Conservation (phyloP, 2,797 vertebrate species). For the Alcedo quadribrachys region DNA sequence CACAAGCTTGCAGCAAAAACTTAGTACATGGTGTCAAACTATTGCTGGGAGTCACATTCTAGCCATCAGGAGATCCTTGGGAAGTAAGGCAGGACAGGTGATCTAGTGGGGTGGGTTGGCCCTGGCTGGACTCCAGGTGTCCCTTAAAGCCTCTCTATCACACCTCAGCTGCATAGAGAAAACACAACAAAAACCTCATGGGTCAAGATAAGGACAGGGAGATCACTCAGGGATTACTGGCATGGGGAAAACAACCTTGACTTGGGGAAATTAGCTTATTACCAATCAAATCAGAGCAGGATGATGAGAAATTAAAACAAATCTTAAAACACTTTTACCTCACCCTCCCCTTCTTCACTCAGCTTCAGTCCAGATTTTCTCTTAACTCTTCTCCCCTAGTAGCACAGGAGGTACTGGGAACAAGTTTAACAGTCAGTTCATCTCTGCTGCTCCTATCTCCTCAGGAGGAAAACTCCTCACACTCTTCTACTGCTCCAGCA, state of each 20-base stretch:
- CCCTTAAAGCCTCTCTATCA: not conserved
- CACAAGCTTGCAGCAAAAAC: not conserved
- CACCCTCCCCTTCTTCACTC: not conserved
- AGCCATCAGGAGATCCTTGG: not conserved
- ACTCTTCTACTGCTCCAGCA: fast-evolving
- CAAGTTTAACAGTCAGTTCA: not conserved
- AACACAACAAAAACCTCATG: not conserved
- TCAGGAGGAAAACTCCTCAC: not conserved
- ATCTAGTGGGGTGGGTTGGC: not conserved
- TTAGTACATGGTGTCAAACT: not conserved
- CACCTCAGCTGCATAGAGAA: not conserved
- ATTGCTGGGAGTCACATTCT: not conserved
- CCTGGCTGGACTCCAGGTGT: not conserved
- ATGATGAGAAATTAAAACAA: not conserved
- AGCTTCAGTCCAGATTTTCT: not conserved
- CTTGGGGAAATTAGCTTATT: not conserved
- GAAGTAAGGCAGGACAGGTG: not conserved
- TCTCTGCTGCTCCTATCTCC: not conserved
- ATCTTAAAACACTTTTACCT: not conserved
- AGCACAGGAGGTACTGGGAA: not conserved
- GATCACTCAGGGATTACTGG: not conserved
- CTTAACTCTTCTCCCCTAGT: fast-evolving
- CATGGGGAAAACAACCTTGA: fast-evolving
- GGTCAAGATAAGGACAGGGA: not conserved
- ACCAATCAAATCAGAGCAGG: not conserved